Conservation (phyloP, 2,888 invertebrate species). For the Orchestes rusci region DNA sequence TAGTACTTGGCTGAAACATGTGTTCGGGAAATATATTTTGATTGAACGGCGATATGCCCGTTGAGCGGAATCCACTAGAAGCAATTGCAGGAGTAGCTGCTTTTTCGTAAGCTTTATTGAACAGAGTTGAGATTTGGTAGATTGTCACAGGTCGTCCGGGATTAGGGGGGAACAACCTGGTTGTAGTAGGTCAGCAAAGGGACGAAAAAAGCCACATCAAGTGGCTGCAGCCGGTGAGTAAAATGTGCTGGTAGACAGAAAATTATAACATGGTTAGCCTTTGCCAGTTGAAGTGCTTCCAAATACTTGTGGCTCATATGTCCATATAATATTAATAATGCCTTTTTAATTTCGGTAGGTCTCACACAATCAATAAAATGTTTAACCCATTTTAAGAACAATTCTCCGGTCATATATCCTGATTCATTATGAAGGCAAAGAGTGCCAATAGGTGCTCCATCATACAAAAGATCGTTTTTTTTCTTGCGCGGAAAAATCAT, state of each 20-base stretch:
- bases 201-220: not conserved
- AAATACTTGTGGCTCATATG: not conserved
- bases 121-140: not conserved
- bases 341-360: constrained; percentile 1
- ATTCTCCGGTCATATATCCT: constrained; percentile 14
- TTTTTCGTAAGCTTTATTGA: not conserved
- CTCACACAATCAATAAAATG: constrained; percentile 11
- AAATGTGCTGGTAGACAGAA: not conserved
- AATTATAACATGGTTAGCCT: not conserved
- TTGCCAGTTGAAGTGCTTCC: not conserved
- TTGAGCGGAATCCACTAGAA: not conserved
- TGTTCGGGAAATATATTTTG: not conserved
- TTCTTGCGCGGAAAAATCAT: constrained; percentile 9
- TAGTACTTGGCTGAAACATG: not conserved
- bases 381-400: constrained; percentile 13
- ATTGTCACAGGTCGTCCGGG: not conserved
- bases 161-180: not conserved
- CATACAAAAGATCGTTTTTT: constrained; percentile 4
- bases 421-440: constrained; percentile 8
- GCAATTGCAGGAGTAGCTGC: not conserved
- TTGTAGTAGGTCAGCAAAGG: not conserved
- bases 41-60: not conserved
- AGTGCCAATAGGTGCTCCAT: constrained; percentile 9
- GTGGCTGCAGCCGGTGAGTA: not conserved
- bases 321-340: not conserved